Base-by-base conservation (phyloP, 2,888 invertebrate genomes). In the Pegoplata infirma region DNA sequence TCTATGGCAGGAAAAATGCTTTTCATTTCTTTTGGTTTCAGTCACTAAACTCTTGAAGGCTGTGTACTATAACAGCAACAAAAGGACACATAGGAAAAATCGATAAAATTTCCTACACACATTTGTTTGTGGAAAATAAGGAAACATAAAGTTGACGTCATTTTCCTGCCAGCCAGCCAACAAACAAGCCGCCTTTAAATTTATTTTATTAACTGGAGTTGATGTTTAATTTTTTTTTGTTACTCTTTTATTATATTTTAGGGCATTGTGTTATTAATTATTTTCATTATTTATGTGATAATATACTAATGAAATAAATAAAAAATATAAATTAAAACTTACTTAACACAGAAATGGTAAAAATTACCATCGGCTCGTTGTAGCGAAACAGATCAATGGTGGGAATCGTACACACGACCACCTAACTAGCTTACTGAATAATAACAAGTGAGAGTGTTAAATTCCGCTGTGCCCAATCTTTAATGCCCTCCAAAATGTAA, bases 91-190 rank as follows among this genome's bases (percentile, higher is more conserved):
- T 17, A 47, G 56, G 49, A 25, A 59, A 58, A 75, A 75, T 68
- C 74, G 36, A 75, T 75, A 67, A 40, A 7, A 53, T 55, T 55
- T 61, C 68, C 55, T 61, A 36, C 46, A 46, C 53, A 7, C 74
- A 55, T 23, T 68, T 51, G 6, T 23, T n/a, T n/a, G n/a, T n/a
- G n/a, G n/a, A n/a, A n/a, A n/a, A n/a, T n/a, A n/a, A 49, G 59
- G 73, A 61, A 67, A 47, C 46, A 53, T 17, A 53, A 67, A 61
- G 61, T 17, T 75, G 67, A 75, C 67, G 74, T 75, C 74, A 75
- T 61, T 53, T 53, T 55, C 46, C 25, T n/a, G 21, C 5, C 19
- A 49, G 12, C 49, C 17, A 8, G n/a, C n/a, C n/a, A n/a, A n/a
- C n/a, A n/a, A n/a, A n/a, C n/a, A 21, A 51, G 3, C n/a, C 5